These are phyloP conservation scores for Protula sp. DNA, from an alignment of 2,888 invertebrate genomes.

Conservation along the genomic window DNA sequence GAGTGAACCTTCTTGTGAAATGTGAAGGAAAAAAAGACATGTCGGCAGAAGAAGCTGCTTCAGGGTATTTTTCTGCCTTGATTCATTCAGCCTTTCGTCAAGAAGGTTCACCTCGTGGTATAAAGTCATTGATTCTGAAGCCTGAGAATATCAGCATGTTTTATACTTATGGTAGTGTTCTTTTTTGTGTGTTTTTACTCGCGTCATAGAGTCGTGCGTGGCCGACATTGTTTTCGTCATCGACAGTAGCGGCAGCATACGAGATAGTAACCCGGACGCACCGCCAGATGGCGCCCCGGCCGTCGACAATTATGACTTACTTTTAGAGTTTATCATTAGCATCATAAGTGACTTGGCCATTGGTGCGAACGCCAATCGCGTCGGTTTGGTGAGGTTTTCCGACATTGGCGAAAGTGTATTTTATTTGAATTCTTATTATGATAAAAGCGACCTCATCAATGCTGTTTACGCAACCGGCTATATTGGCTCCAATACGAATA, in stretches of 20 bases:
- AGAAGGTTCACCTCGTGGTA: too few relatives aligned
- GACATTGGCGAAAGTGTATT: background rate
- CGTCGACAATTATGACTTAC: background rate
- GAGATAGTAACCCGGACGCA: background rate
- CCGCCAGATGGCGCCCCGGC: background rate
- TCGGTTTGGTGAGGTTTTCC: background rate
- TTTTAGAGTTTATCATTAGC: background rate
- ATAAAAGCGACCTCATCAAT: background rate
- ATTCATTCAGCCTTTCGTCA: too few relatives aligned
- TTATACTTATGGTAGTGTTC: too few relatives aligned
- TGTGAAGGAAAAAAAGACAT: too few relatives aligned
- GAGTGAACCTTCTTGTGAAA: too few relatives aligned
- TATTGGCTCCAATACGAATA: background rate
- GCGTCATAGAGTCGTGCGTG: too few relatives aligned
- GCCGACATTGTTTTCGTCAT: background rate
- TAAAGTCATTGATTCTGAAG: too few relatives aligned
- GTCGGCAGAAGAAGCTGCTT: too few relatives aligned
- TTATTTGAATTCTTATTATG: background rate
- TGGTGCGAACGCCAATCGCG: background rate
- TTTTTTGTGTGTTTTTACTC: too few relatives aligned
- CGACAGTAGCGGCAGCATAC: background rate
- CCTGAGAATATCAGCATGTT: too few relatives aligned
- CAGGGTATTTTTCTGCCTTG: too few relatives aligned
- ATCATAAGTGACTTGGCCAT: background rate
- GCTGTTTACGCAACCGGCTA: background rate